Percentiles rank a stretch among this genome's conserved stretches.
Conservation (phyloP, 2,797 vertebrate genomes). For the Enteromius unitaeniatus region DNA sequence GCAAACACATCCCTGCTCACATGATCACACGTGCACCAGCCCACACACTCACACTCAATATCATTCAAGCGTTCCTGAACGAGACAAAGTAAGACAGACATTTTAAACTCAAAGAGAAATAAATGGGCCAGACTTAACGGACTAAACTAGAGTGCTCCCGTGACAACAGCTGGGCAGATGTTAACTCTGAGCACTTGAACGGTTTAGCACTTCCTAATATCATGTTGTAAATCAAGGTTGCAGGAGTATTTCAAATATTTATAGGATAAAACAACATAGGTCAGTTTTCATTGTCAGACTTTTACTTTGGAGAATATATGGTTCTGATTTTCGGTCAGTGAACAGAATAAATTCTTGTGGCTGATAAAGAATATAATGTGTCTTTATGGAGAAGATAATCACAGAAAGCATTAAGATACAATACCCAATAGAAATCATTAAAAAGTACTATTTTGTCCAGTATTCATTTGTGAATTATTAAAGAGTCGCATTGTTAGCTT, state of each 20-base stretch:
- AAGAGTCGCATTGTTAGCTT: background rate
- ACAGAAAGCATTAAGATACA: background rate
- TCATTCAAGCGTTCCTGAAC: slow-evolving; percentile 26
- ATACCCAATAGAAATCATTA: background rate
- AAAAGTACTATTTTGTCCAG: background rate
- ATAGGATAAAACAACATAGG: background rate
- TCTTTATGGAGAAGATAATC: background rate
- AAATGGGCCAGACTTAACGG: background rate
- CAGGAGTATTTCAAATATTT: slow-evolving; percentile 5
- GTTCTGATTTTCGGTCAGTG: background rate
- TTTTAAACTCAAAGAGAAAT: slow-evolving; percentile 9
- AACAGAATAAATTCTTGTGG: background rate
- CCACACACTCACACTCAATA: slow-evolving; percentile 69
- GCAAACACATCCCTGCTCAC: slow-evolving; percentile 65
- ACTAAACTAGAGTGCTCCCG: slow-evolving; percentile 17
- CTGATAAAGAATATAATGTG: background rate
- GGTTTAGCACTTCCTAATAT: slow-evolving; percentile 8
- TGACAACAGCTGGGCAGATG: slow-evolving; percentile 24
- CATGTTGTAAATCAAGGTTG: slow-evolving; percentile 7
- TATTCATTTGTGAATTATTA: background rate
- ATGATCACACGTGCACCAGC: slow-evolving; percentile 63
- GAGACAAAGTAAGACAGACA: slow-evolving; percentile 20
- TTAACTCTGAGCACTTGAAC: background rate
- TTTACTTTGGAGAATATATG: background rate
- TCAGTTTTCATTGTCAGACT: background rate